A percentile compares a stretch with the other conserved stretches of the same genome.
Evolutionary conservation across 2,113 vertebrate genomes (phyloP).

Genomic region (Ophthalmolycus amberensis): DNA sequence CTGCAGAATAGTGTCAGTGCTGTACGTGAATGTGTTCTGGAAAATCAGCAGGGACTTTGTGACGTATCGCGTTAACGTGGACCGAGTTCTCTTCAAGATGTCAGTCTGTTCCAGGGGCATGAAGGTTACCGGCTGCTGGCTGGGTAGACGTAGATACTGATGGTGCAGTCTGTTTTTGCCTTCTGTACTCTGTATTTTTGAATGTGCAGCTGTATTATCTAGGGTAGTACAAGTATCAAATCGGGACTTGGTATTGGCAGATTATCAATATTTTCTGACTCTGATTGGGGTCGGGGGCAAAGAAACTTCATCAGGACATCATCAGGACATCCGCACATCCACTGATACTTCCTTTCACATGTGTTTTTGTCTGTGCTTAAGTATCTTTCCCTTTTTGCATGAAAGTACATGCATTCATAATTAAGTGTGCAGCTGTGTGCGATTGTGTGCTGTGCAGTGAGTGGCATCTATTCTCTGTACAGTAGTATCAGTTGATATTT

Average conservation of each 20-base stretch:
- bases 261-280: neutral
- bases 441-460: neutral
- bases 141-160: neutral
- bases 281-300: no score
- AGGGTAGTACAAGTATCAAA: neutral
- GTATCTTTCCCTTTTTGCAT: neutral
- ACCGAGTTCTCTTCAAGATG: neutral
- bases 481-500: slow-evolving; percentile 15
- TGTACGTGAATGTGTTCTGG: neutral
- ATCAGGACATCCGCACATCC: neutral
- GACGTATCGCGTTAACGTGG: neutral
- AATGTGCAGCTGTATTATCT: neutral
- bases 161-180: neutral
- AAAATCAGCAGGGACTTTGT: slow-evolving; percentile 5
- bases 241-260: neutral
- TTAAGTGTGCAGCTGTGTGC: neutral
- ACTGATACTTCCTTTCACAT: neutral
- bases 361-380: neutral
- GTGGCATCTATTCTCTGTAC: neutral
- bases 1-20: neutral
- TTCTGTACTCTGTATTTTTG: neutral
- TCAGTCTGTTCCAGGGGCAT: neutral
- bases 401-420: neutral
- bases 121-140: neutral
- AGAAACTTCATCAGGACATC: neutral